These are phyloP conservation scores for Stigmatopora argus DNA, from an alignment of 2,113 vertebrate genomes.

Conservation along the genomic window DNA sequence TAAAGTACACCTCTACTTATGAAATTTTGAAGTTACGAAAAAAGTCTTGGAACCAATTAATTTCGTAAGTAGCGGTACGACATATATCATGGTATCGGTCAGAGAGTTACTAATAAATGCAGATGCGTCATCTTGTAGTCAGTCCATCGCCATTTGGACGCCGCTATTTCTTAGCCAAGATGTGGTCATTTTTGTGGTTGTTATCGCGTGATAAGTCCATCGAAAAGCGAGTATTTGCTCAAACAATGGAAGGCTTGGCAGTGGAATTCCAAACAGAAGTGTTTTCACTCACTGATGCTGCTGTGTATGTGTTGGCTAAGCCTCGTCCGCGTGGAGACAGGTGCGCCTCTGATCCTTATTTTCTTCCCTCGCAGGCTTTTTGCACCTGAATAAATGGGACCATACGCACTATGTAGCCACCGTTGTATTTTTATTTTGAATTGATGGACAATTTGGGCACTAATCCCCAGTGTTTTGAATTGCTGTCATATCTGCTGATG, in stretches of 20 bases:
- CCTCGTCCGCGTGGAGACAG: constrained; percentile 8
- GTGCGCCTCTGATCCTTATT: constrained; percentile 20
- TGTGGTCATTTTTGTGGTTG: not conserved
- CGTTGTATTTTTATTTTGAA: not conserved
- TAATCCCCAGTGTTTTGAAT: not conserved
- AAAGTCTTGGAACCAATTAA: too few relatives aligned
- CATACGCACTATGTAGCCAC: not conserved
- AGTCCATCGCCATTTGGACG: too few relatives aligned
- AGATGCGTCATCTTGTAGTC: too few relatives aligned
- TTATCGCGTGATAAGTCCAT: not conserved
- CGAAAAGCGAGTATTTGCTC: constrained; percentile 4
- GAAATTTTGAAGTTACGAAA: too few relatives aligned
- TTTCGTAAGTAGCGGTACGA: too few relatives aligned
- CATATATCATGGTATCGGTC: too few relatives aligned
- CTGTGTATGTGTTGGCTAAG: constrained; percentile 15
- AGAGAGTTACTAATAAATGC: too few relatives aligned
- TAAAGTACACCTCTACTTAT: too few relatives aligned
- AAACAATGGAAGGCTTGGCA: constrained; percentile 2
- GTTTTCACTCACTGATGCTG: constrained; percentile 3
- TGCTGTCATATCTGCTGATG: not conserved
- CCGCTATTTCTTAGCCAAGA: not conserved
- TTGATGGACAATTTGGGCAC: not conserved
- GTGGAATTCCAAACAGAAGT: constrained; percentile 13
- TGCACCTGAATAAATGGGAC: constrained; percentile 17
- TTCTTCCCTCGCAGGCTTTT: constrained; percentile 8